Base-by-base conservation (phyloP, 2,113 vertebrate genomes). In the Acrocephalus arundinaceus region DNA sequence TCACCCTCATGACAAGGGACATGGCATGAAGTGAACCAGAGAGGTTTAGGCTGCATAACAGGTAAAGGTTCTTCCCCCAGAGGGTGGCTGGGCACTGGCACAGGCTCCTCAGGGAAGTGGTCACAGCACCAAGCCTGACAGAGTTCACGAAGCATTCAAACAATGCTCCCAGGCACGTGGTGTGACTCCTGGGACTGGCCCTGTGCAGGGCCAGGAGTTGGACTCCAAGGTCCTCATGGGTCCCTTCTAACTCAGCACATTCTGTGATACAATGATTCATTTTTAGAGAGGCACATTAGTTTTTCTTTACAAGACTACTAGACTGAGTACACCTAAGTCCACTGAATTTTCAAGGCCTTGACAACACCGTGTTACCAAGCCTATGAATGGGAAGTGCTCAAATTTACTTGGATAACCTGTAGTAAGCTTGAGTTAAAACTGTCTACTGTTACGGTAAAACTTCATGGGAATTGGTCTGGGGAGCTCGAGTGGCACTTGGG, bases 131-230 rank as follows among this genome's bases (percentile, higher is more conserved):
- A 63, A 3, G 43, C 30, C 16, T 15, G 25, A 12, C 9, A 49
- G 63, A 78, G 24, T 0, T 65, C 35, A 49, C 0, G 0, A 23
- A 65, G 51, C 4, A 1, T 43, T 88, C 7, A 21, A 8, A 15
- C 21, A 65, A 1, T 6, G 9, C 35, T 58, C 18, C 51, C 33
- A n/a, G 51, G 43, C 18, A 15, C 31, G 4, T 18, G 22, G 0
- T 58, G 35, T 43, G 58, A 41, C 35, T 65, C 11, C 18, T 49
- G 49, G n/a, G 41, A 16, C 19, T 75, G 9, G n/a, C 49, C 20
- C 4, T 65, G 25, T 48, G 30, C n/a, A 35, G 35, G 21, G 14
- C 43, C 17, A 8, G 35, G 17, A 31, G 35, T 4, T 57, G 49
- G 30, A 35, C 30, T 72, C 18, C 14, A 3, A 31, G 58, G 8